These are phyloP conservation scores for Ischnus inquisitorius DNA, from an alignment of 2,888 invertebrate species.

Conservation along the genomic window DNA sequence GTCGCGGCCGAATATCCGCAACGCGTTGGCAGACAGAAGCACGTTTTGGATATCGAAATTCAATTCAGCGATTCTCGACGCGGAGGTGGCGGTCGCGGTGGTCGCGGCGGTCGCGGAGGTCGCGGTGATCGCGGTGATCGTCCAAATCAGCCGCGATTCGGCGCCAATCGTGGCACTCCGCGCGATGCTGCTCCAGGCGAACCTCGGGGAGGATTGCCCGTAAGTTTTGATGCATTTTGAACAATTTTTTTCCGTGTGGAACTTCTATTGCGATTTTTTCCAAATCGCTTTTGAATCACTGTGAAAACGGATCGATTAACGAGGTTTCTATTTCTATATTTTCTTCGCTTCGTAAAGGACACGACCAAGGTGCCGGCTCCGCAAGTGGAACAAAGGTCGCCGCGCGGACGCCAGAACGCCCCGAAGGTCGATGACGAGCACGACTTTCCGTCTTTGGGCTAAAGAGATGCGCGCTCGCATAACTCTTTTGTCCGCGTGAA, in stretches of 20 bases:
- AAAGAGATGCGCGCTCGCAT: conserved; percentile 77
- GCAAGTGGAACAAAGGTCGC: conserved; percentile 82
- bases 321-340: conserved; percentile 14
- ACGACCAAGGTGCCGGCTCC: conserved; percentile 73
- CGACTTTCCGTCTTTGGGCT: conserved; percentile 97
- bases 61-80: conserved; percentile 94
- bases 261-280: not conserved
- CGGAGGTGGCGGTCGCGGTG: conserved; percentile 89
- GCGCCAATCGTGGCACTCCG: conserved; percentile 75
- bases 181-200: conserved; percentile 82
- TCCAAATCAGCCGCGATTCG: conserved; percentile 83
- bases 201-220: conserved; percentile 78
- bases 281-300: not conserved
- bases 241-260: conserved; percentile 30
- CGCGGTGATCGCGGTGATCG: conserved; percentile 86
- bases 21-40: conserved; percentile 94
- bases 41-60: conserved; percentile 94
- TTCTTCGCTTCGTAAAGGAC: conserved; percentile 59
- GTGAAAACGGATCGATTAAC: not conserved
- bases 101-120: conserved; percentile 88
- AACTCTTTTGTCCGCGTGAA: conserved; percentile 42
- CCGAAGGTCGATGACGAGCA: conserved; percentile 98
- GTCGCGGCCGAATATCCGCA: conserved; percentile 92
- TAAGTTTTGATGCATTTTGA: conserved; percentile 71
- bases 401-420: conserved; percentile 86